Base-by-base conservation (phyloP, 2,888 invertebrate species). In the Cantharis nigra region DNA sequence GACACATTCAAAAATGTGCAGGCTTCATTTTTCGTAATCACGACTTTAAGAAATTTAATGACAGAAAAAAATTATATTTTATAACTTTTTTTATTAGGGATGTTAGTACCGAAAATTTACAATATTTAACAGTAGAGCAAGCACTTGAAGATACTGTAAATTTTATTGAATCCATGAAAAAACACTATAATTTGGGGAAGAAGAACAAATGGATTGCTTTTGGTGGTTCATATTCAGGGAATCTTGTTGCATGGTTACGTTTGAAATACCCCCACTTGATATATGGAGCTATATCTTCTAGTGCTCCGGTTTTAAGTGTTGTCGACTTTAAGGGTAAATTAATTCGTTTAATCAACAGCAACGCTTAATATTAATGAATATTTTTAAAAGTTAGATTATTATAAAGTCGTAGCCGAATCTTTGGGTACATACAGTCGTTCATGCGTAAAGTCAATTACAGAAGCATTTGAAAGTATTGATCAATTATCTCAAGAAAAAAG, bases 321-420 rank as follows among this genome's bases (percentile, higher is more conserved):
- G 49, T 49, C 7, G 49, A 49, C 7, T 49, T n/a, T n/a, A n/a
- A n/a, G n/a, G 49, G 49, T 49, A 49, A n/a, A 49, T 10, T 30
- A 10, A 33, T 26, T 26, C 1, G 11, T 3, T 16, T 16, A 1
- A 16, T 16, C 16, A 0, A 16, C 16, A 16, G 16, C 16, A 16
- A 16, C 16, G 16, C 1, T 16, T 16, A 16, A 1, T 1, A 90
- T 30, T 30, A 30, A 9, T 30, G 3, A 10, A 10, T 11, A 30
- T 10, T 10, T 11, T 13, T 9, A 26, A 26, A 1, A 9, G 9
- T 9, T 85, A 94, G 94, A 97, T 86, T 98, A 98, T 87, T 94
- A 93, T 82, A 90, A 92, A 81, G 95, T 98, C 0, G 97, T 98
- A 0, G 91, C 92, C 65, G 90, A 92, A 75, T 94, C 97, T 0